Base-by-base conservation (phyloP, 35 echinoderm and acorn worm genomes). In the Lytechinus pictus region DNA sequence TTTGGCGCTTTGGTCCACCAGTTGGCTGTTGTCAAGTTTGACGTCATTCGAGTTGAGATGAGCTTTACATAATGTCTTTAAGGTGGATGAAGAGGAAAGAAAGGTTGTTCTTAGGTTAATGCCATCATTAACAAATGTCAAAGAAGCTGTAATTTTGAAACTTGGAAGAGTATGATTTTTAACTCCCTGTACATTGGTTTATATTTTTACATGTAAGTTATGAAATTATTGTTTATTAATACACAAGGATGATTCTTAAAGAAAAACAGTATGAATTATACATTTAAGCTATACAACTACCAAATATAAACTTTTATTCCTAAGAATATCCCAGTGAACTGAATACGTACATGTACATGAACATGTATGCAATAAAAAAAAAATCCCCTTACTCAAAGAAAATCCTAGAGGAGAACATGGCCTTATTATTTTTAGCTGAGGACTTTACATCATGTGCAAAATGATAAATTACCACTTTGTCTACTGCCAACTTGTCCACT, bases 41-140 rank as follows among this genome's bases (percentile, higher is more conserved):
- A 79, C 66, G 66, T 79, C 66, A 79, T 79, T 24, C 66, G 66
- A 79, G 19, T 24, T 24, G 66, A 79, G 66, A 79, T 24, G n/a
- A 79, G 66, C 66, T 79, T 79, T 79, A 79, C 66, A 79, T 79
- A 79, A 79, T 79, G 66, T 79, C 66, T 19, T 79, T 79, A 79
- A 79, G 19, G 66, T n/a, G 3, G 12, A 19, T 71, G 61, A 16
- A 71, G 66, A 11, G 56, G 13, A 79, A 13, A 72, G 24, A 24
- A 24, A n/a, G 66, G 19, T 79, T 24, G n/a, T 79, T 79, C 66
- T 79, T 3, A 19, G 66, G 66, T 79, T 19, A 79, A 79, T 24
- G 16, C 19, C 16, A 79, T 79, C 66, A 16, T 79, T 79, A 79
- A 24, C 19, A 79, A 79, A 79, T 79, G 66, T 79, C 66, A 79